A percentile compares a stretch with the other conserved stretches of the same genome.
phyloP scores from a whole-genome alignment of 2,888 invertebrate genomes.

The Lasioglossum marginatum region DNA sequence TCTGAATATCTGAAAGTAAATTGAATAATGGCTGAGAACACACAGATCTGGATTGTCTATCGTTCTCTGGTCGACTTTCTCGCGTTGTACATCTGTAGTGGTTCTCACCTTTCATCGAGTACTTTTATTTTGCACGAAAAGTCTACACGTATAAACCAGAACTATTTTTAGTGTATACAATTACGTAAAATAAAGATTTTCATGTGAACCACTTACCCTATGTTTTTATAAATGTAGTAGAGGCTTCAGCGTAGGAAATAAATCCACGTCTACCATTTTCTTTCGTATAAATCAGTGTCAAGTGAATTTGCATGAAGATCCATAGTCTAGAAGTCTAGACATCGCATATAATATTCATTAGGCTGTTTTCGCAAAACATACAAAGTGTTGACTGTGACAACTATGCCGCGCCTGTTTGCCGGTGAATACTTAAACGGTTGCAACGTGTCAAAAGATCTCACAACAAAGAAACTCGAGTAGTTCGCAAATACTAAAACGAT shows the following conservation, averaged over 20 bases:
- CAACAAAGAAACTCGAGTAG: not conserved
- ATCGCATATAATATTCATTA: not conserved
- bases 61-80: slow-evolving; percentile 1
- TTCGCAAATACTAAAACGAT: not conserved
- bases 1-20: slow-evolving; percentile 46
- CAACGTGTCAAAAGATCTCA: not conserved
- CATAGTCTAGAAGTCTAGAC: not conserved
- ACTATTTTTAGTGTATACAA: not conserved
- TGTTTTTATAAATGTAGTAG: not conserved
- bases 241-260: not conserved
- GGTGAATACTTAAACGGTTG: not conserved
- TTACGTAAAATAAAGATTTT: not conserved
- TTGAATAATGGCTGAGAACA: slow-evolving; percentile 47
- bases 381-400: not conserved
- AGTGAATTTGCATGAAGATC: not conserved
- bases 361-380: not conserved
- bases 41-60: slow-evolving; percentile 4
- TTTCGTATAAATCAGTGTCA: not conserved
- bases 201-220: not conserved
- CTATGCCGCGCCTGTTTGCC: not conserved
- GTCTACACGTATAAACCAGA: not conserved
- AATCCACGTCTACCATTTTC: not conserved
- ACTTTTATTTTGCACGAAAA: no score
- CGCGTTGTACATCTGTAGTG: not conserved
- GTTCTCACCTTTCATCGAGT: not conserved